Evolutionary conservation across 2,797 vertebrate species (phyloP), one percentile per base, ranked within the genome.

Genomic region (Clarias pachynema): DNA sequence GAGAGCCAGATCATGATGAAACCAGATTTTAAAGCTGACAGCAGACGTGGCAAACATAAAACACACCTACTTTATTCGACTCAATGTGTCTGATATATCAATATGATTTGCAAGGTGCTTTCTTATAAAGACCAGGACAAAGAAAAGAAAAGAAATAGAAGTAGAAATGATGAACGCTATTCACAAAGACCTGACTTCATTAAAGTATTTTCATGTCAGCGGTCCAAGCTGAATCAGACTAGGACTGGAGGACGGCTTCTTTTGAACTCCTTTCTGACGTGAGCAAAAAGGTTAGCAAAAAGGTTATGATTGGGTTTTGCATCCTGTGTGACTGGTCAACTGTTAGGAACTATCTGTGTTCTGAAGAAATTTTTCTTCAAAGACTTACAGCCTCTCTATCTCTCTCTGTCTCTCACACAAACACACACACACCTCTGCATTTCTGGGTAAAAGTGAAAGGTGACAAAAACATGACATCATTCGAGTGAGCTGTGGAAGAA

Each of bases 271-370:
- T 57, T 77, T 3, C 3, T 40, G 75, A 62, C 5, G 31, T 40
- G 22, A 62, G n/a, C n/a, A n/a, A n/a, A n/a, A n/a, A n/a, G n/a
- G n/a, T n/a, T n/a, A n/a, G n/a, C n/a, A n/a, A n/a, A n/a, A n/a
- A n/a, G n/a, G n/a, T n/a, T n/a, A n/a, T n/a, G 57, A 14, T 37
- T 12, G 10, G 20, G 75, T 60, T 40, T 62, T 60, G 57, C 62
- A 62, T 79, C 70, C 56, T 88, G 49, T 49, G 60, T 72, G 79
- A 89, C 68, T 60, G 53, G 74, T 69, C 83, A 84, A 91, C 92
- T 94, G 92, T 92, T 89, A 89, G 63, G 92, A 92, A 90, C 89
- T 91, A 89, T 93, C 92, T 92, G 92, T 81, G 49, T 87, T 79
- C 77, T 77, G 40, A 81, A 49, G 81, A 82, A 75, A 82, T 26